Evolutionary conservation across 2,113 vertebrate species (phyloP), one percentile per base, ranked within the genome.

Genomic region (Sceloporus tristichus): DNA sequence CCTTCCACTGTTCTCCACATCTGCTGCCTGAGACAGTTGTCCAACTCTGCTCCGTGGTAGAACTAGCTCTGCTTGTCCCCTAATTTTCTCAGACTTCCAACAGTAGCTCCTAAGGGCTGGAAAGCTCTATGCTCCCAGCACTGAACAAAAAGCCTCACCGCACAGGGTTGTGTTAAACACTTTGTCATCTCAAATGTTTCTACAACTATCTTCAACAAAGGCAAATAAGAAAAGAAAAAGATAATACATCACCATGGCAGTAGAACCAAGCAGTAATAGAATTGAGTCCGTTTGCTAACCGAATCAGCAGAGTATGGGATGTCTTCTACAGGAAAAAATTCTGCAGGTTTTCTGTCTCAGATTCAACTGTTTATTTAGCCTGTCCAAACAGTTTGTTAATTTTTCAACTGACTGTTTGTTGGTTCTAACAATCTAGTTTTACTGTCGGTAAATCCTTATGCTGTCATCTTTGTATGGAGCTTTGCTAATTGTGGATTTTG

Each of bases 291-390:
- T 27, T 75, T 85, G 34, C 10, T 9, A 27, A 9, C 16, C 21
- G 8, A 65, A 56, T 40, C 59, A 11, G 42, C 1, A 53, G 48
- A 56, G 48, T 34, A 21, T 14, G 5, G 34, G 7, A 14, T 66
- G 54, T 25, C 27, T 11, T 80, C 53, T 80, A 59, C 7, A 3
- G 19, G 27, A 78, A 29, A 48, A 5, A 10, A 23, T 66, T 56
- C 40, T n/a, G 40, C 14, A 29, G 11, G 18, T 68, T 21, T 13
- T 53, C 21, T 77, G 18, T 66, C 59, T 53, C 42, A n/a, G 4
- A 74, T 82, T 62, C 18, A 7, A 8, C 54, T 91, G 89, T 83
- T 73, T 91, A 82, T 93, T 94, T 93, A 93, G 70, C 87, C 73
- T 89, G 25, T 76, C 68, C 86, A n/a, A 25, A 79, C 79, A 68